Conservation (phyloP, 2,888 invertebrate species). For the Trissoscelio sp. region DNA sequence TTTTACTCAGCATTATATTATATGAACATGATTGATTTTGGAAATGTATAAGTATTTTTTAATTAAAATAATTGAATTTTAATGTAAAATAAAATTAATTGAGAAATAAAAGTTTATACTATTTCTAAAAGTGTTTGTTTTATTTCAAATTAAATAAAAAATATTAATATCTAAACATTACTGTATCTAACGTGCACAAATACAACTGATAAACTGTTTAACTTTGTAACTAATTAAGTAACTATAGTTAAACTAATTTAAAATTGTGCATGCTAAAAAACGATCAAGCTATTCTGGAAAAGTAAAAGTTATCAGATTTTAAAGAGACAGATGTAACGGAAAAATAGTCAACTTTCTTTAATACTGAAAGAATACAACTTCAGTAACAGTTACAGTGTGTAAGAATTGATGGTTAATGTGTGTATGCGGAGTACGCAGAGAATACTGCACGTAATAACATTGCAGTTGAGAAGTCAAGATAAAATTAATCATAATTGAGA, state of each 20-base stretch:
- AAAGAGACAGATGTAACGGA: constrained; percentile 83
- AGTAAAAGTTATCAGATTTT: constrained; percentile 75
- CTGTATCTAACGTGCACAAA: constrained; percentile 71
- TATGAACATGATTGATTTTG: no score
- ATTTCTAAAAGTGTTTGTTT: neutral
- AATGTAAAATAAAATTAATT: no score
- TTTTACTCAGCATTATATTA: no score
- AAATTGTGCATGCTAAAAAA: constrained; percentile 36
- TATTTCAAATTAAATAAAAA: neutral
- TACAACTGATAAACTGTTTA: constrained; percentile 29
- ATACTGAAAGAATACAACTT: constrained; percentile 71
- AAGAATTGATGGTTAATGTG: constrained; percentile 41
- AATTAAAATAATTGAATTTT: no score
- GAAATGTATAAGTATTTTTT: no score
- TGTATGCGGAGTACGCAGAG: constrained; percentile 22
- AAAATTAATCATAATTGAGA: neutral
- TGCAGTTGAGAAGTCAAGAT: neutral
- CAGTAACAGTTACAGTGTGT: constrained; percentile 70
- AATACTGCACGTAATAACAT: constrained; percentile 10
- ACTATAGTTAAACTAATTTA: constrained; percentile 69
- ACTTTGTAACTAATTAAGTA: constrained; percentile 59
- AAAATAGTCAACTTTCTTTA: constrained; percentile 75
- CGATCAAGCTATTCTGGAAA: constrained; percentile 68
- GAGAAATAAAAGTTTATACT: no score
- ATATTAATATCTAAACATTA: constrained; percentile 65